Evolutionary conservation across 2,797 vertebrate species (phyloP).

Genomic region (Rousettus madagascariensis): DNA sequence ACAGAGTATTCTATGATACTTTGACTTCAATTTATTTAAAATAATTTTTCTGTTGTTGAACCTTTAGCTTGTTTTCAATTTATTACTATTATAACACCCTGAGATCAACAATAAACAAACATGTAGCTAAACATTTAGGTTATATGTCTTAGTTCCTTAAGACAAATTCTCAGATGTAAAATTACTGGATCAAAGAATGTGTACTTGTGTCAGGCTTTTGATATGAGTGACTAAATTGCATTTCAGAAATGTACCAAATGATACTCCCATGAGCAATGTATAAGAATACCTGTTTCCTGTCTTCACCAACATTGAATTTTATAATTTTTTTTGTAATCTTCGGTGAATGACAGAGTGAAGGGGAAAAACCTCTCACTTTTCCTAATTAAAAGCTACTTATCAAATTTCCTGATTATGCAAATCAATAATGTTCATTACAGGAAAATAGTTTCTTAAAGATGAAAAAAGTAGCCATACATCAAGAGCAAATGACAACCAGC

Average conservation of each 20-base stretch:
- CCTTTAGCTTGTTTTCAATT: not conserved
- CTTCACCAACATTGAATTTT: not conserved
- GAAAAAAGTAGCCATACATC: not conserved
- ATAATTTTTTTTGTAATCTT: not conserved
- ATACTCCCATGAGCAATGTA: not conserved
- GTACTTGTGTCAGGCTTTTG: not conserved
- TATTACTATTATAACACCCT: not conserved
- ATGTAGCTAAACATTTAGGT: not conserved
- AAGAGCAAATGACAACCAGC: not conserved
- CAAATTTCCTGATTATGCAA: not conserved
- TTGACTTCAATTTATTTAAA: not conserved
- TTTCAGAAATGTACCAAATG: not conserved
- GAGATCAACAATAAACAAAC: not conserved
- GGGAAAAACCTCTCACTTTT: not conserved
- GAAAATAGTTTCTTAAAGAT: not conserved
- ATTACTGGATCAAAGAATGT: not conserved
- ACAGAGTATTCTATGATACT: not conserved
- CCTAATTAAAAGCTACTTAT: slow-evolving; percentile 27
- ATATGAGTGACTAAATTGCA: not conserved
- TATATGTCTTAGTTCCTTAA: not conserved
- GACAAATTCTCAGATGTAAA: not conserved
- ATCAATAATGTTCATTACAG: not conserved
- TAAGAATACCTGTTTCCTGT: not conserved
- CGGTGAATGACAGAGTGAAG: not conserved
- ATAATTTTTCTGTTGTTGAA: not conserved